Conservation (phyloP, 2,888 invertebrate genomes). For the Diarsia dahlii region DNA sequence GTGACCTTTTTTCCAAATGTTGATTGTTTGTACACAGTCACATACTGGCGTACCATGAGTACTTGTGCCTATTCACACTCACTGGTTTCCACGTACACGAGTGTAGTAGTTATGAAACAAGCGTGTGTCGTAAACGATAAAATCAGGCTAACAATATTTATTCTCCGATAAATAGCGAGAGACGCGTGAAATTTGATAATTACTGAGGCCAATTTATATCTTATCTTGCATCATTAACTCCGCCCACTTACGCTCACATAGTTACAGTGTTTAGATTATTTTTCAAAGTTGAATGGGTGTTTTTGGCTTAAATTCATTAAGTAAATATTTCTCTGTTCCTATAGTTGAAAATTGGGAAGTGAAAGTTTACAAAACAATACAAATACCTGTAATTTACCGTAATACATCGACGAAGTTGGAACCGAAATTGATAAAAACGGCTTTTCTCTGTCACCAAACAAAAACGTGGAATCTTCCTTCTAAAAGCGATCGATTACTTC, state of each 20-base stretch:
- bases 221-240: constrained; percentile 84
- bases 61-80: constrained; percentile 73
- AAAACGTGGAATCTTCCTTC: constrained; percentile 59
- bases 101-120: constrained; percentile 79
- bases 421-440: constrained; percentile 48
- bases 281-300: constrained; percentile 24
- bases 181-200: constrained; percentile 88
- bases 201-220: constrained; percentile 83
- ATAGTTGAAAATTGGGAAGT: constrained; percentile 40
- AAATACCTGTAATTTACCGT: constrained; percentile 56
- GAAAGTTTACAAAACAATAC: constrained; percentile 61
- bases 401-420: constrained; percentile 46
- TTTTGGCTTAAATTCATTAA: constrained; percentile 28
- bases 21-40: constrained; percentile 67
- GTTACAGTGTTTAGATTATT: constrained; percentile 42
- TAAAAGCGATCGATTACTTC: constrained; percentile 60
- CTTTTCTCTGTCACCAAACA: constrained; percentile 49
- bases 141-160: constrained; percentile 85
- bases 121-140: constrained; percentile 77
- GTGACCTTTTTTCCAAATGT: constrained; percentile 68
- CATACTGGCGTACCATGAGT: constrained; percentile 50
- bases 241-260: constrained; percentile 74
- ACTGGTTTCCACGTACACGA: constrained; percentile 66
- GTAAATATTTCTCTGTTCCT: constrained; percentile 16
- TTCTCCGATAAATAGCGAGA: constrained; percentile 83